Evolutionary conservation across 1,140 invertebrate species (phyloP), one percentile per base, ranked within the genome.

Genomic region (Vanessa atalanta): DNA sequence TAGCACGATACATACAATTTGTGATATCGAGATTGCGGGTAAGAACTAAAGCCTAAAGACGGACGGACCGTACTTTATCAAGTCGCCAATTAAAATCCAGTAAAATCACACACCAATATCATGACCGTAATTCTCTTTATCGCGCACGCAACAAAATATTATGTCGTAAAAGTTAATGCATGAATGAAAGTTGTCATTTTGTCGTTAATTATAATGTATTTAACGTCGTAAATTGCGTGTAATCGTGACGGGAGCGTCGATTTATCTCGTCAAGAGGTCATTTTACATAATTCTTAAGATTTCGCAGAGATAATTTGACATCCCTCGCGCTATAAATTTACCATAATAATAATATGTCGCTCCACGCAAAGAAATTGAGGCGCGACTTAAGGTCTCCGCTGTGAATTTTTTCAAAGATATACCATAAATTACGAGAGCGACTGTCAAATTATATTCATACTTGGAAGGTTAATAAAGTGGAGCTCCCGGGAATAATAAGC

Each of bases 371-470:
- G 37, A 43, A 43, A 8, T 43, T 43, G 37, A 43, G 37, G 37
- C 78, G 60, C 76, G 74, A 53, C 69, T 68, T 72, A 78, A 74
- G 77, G 65, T 57, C 70, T 72, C 47, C 31, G 61, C 70, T 55
- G 57, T 53, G 75, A 43, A 76, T 77, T 70, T 78, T 77, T 73
- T 80, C 76, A 72, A 70, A 79, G 75, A 81, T 70, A 75, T 78
- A 65, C 72, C 68, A 68, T 71, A 84, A 87, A 83, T 87, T 88
- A 87, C 80, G 81, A 76, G 76, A 85, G 84, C 79, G 76, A 81
- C 82, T 89, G 83, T 89, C 86, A 89, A 88, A 88, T 87, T 89
- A 84, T 83, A 81, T 80, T 78, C 79, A 76, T 78, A 79, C 70
- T 71, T 65, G 71, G 75, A 65, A 81, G 76, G 79, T 83, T 83